Conservation (phyloP, 2,113 vertebrate genomes). For the Forbesichthys agassizii region DNA sequence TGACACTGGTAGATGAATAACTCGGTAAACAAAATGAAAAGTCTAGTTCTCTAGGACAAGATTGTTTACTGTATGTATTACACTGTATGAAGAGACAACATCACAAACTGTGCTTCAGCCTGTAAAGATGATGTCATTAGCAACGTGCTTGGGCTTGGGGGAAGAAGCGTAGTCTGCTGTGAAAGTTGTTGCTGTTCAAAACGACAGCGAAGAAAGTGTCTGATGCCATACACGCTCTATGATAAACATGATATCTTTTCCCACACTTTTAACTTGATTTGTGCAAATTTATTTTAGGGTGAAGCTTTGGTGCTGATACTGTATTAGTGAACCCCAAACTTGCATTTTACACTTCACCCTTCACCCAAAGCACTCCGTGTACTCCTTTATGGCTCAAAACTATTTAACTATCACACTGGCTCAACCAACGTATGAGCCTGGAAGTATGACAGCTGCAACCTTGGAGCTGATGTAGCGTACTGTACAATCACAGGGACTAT, state of each 20-base stretch:
- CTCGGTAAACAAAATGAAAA: conserved; percentile 10
- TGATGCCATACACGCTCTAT: conserved; percentile 33
- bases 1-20: not conserved
- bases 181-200: conserved; percentile 16
- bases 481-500: conserved; percentile 69
- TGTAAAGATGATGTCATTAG: conserved; percentile 64
- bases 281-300: conserved; percentile 46
- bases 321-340: conserved; percentile 52
- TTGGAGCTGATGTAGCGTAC: conserved; percentile 60
- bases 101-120: conserved; percentile 42
- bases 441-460: conserved; percentile 39
- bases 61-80: conserved; percentile 61
- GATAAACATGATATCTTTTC: no score
- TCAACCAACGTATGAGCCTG: conserved; percentile 28
- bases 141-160: not conserved
- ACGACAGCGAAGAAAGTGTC: conserved; percentile 48
- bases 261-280: conserved; percentile 32
- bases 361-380: not conserved
- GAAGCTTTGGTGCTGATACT: conserved; percentile 58
- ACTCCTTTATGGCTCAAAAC: conserved; percentile 1
- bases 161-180: conserved; percentile 50
- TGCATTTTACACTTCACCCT: conserved; percentile 27
- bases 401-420: conserved; percentile 27
- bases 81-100: conserved; percentile 54
- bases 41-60: not conserved